Base-by-base conservation (phyloP, 2,113 vertebrate genomes). In the Nyctibius bracteatus region DNA sequence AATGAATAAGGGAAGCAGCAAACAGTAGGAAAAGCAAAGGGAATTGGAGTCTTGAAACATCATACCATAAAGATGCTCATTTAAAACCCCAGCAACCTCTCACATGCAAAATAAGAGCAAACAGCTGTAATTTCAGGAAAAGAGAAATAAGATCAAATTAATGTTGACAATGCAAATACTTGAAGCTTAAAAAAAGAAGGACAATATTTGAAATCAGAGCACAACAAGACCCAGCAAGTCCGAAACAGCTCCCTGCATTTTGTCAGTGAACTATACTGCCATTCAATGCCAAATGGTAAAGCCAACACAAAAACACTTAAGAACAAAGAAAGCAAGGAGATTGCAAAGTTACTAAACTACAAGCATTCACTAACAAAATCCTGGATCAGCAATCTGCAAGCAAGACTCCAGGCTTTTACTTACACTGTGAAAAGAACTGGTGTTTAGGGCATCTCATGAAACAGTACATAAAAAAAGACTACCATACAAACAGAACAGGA, bases 141-240 rank as follows among this genome's bases (percentile, higher is more conserved):
- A 87, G 8, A 70, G 16, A 91, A 81, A 37, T 30, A 73, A 39
- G 35, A 73, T 58, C 30, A 86, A 86, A 70, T 46, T 43, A 39
- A 21, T 12, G 30, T 4, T 83, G 67, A 66, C 62, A 90, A 49
- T 17, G 6, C 8, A 54, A 90, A 55, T 75, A 94, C 62, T 2
- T 12, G 12, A 77, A 70, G 39, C 28, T 88, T 70, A 44, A 79
- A 77, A 79, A 37, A 70, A 43, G 6, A 5, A 39, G 18, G 14
- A 68, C 95, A 87, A 65, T 75, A 72, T 47, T 83, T 81, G 15
- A 88, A 66, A 91, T 37, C n/a, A 33, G 61, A 71, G 77, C 49
- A 70, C 46, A 81, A 44, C 65, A 96, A 88, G 92, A 93, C 22
- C 24, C 44, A 78, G 80, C 59, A 95, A 94, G 88, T 63, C 72